Evolutionary conservation across 2,888 invertebrate species (phyloP), one percentile per base, ranked within the genome.

Genomic region (Leucoptera coffeella): DNA sequence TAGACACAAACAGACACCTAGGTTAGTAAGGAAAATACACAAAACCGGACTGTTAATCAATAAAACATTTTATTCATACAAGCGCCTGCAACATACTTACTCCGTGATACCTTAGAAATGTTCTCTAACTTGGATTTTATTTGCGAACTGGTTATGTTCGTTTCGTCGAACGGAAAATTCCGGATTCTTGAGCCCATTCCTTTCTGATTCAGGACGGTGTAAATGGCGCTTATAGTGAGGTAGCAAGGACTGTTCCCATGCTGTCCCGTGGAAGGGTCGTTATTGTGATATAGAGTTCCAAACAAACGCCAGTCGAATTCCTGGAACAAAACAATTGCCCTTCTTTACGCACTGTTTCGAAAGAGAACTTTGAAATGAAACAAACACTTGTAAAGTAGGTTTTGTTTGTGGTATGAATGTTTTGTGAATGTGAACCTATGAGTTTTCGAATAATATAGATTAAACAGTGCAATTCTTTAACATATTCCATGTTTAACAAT

Each of bases 161-260:
- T 73, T 45, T 82, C 77, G 47, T 84, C 78, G 51, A 85, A 82
- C 30, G 74, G 73, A 34, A 73, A 56, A 36, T 77, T 65, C 4
- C 59, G 75, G 45, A 71, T 69, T 25, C 62, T 57, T 15, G 75
- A 74, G 14, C 77, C 59, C 1, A 59, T 61, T 39, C 50, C 49
- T 34, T 64, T 55, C 35, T 53, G 55, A 36, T 54, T 51, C 12
- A 72, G 43, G 0, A 62, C 65, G 0, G 58, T 51, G 40, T 76
- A 82, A 19, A 87, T 75, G 1, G 83, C 79, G 30, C 80, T 78
- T 38, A 88, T 59, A 4, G 82, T 82, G 45, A 90, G 80, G 50
- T 80, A 83, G 43, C 89, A 90, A 28, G 80, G 78, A 25, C 88
- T 86, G 51, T 86, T 79, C 5, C 87, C 85, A n/a, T n/a, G n/a